Evolutionary conservation across 1,140 invertebrate species (phyloP), one percentile per base, ranked within the genome.

Genomic region (Leptinotarsa undecemlineata): DNA sequence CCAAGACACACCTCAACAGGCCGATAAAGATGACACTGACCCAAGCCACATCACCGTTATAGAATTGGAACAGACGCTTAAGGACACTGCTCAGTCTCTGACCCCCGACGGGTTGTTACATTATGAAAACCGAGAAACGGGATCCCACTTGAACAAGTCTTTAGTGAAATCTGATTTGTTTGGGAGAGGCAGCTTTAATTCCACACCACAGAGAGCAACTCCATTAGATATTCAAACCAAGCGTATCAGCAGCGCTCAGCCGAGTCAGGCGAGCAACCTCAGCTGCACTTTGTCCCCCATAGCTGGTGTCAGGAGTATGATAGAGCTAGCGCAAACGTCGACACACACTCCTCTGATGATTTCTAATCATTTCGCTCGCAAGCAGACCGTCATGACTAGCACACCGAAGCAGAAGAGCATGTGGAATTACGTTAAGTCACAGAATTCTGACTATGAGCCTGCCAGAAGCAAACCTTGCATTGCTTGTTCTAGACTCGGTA

Each of bases 401-500:
- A 80, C 78, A 6, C 81, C 81, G 13, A 81, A 77, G 19, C 82
- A 84, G 72, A 81, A 79, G 67, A 84, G 82, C 63, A 84, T 84
- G 51, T 76, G 82, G 47, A 83, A 78, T 74, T 84, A 80, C 67
- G 63, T 82, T 0, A 72, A 74, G 42, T 74, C 71, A 3, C 79
- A 76, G 72, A 57, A 73, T 19, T 57, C 17, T 4, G 19, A 23
- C 23, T 11, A 33, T 19, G n/a, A 63, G 13, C 48, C 61, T 26
- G 20, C 26, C 20, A 19, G 6, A 69, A 72, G 60, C 57, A 81
- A 79, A 51, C 82, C 82, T 11, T 79, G 76, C 51, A 78, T 85
- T 61, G 76, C 81, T 15, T 82, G 78, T 69, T 79, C 80, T 15
- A 71, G 84, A 47, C 17, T 82, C 5, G 76, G 69, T 64, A 80